phyloP scores from a whole-genome alignment of 2,888 invertebrate species.

The Brachylomia viminalis region DNA sequence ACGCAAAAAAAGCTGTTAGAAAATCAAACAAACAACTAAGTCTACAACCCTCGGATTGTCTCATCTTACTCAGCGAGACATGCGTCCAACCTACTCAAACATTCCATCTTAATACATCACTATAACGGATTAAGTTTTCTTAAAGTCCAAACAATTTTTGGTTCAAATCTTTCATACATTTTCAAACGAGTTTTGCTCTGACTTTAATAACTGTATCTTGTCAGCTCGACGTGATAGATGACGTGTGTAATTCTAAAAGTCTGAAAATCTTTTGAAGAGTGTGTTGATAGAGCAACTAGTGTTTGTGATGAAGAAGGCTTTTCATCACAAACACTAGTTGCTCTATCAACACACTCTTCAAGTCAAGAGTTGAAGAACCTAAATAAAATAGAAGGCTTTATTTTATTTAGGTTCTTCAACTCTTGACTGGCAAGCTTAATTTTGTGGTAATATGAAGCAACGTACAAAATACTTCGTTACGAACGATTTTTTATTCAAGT shows the following conservation, averaged over 20 bases:
- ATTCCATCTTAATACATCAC: conserved; percentile 57
- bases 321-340: conserved; percentile 28
- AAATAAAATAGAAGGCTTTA: too few relatives aligned
- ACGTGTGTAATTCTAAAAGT: conserved; percentile 41
- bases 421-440: too few relatives aligned
- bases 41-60: neutral
- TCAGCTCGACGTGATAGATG: conserved; percentile 41
- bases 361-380: too few relatives aligned
- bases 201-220: conserved; percentile 48
- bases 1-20: neutral
- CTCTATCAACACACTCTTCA: conserved; percentile 4
- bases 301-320: conserved; percentile 12
- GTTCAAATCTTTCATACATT: conserved; percentile 54
- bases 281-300: conserved; percentile 17
- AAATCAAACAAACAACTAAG: conserved; percentile 1
- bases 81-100: conserved; percentile 43
- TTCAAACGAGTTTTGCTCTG: conserved; percentile 30
- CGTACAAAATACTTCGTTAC: too few relatives aligned
- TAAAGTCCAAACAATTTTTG: conserved; percentile 51
- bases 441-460: too few relatives aligned
- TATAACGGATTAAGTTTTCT: conserved; percentile 44
- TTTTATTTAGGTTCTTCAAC: neutral
- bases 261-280: conserved; percentile 17
- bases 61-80: conserved; percentile 6
- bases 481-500: too few relatives aligned